These are phyloP conservation scores for Bibio marci DNA, from an alignment of 2,888 invertebrate genomes.

Conservation along the genomic window DNA sequence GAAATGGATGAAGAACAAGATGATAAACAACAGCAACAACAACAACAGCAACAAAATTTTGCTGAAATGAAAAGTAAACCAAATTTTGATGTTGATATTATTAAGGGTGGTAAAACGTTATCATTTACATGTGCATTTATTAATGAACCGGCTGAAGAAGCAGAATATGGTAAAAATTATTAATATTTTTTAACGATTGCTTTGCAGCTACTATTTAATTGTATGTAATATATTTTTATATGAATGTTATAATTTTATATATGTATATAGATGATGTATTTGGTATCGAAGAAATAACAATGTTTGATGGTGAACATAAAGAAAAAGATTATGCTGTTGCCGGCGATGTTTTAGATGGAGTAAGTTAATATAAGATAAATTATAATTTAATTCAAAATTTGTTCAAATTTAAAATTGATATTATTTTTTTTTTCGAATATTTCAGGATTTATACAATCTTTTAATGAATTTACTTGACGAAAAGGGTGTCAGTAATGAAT, in stretches of 20 bases:
- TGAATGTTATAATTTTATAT: background rate
- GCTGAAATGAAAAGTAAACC: constrained; percentile 83
- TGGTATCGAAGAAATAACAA: constrained; percentile 83
- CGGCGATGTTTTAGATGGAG: constrained; percentile 90
- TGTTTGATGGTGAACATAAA: constrained; percentile 74
- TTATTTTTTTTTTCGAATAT: constrained; percentile 19
- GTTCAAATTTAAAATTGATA: too few relatives aligned
- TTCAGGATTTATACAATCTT: constrained; percentile 83
- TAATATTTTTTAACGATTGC: too few relatives aligned
- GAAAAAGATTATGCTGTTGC: constrained; percentile 80
- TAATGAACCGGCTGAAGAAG: constrained; percentile 42
- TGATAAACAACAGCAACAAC: constrained; percentile 28
- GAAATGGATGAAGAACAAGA: constrained; percentile 48
- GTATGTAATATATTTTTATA: constrained; percentile 27
- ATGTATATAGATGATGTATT: constrained; percentile 60
- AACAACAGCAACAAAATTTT: constrained; percentile 51
- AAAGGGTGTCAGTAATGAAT: constrained; percentile 85
- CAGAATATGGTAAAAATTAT: constrained; percentile 44
- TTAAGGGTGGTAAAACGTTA: constrained; percentile 57
- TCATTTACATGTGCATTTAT: constrained; percentile 75
- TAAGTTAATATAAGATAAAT: constrained; percentile 33
- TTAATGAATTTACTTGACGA: constrained; percentile 92
- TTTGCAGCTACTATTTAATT: constrained; percentile 26
- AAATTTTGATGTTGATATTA: constrained; percentile 75
- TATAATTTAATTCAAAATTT: constrained; percentile 4